Base-by-base conservation (phyloP, 2,113 vertebrate genomes). In the Charina bottae region DNA sequence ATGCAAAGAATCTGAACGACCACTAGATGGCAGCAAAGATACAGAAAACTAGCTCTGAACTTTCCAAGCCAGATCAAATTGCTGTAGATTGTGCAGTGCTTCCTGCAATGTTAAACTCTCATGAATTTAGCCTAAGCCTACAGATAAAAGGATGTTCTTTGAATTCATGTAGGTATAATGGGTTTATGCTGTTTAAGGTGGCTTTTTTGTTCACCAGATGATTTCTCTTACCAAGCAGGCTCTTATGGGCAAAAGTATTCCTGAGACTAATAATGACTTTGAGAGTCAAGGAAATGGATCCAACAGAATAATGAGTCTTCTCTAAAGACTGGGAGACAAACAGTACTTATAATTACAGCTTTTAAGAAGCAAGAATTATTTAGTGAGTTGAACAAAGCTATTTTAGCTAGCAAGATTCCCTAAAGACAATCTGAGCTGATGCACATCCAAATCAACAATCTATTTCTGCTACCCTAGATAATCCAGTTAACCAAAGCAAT, bases 301-400 rank as follows among this genome's bases (percentile, higher is more conserved):
- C 23, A 13, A 3, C 46, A 78, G 33, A 7, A 78, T 64, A 64
- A 64, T 28, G 26, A 64, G 7, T 33, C 6, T 72, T 87, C n/a
- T 23, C 23, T 56, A 4, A 55, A 58, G 53, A 58, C 12, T 24
- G 54, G 33, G 9, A 78, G 21, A 7, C 46, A 54, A 91, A 56
- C 13, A 21, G 92, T 83, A 93, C 83, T 94, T 93, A 93, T 87
- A 60, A 93, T 94, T 92, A 92, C 60, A 13, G 72, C 93, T 96
- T 96, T 95, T 93, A 95, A 93, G 94, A 95, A 94, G 94, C 91
- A 94, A 90, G 91, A 89, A 89, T 90, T 96, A 62, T 11, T 33
- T 0, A 93, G 94, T 93, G 93, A 96, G 88, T 89, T 85, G 87
- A 95, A 90, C 92, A 95, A 95, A 93, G 90, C 90, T 90, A 95